Evolutionary conservation across 2,797 vertebrate species (phyloP).

Genomic region (Hafferia zeledoni): DNA sequence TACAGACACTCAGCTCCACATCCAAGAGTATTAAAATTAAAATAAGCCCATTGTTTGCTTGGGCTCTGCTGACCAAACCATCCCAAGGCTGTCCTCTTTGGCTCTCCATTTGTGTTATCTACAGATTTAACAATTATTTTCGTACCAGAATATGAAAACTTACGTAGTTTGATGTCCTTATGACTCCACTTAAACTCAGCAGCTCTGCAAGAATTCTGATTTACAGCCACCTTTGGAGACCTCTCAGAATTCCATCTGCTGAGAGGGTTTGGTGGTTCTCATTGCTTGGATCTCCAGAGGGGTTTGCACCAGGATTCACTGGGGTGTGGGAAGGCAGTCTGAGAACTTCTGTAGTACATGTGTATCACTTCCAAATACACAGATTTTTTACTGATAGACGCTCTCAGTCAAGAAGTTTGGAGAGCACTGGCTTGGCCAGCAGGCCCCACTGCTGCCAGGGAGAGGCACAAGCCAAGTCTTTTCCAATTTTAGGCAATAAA

Average conservation of each 20-base stretch:
- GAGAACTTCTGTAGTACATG: background rate
- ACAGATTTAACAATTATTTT: background rate
- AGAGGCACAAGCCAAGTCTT: background rate
- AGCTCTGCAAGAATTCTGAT: background rate
- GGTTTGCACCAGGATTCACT: background rate
- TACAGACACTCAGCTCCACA: background rate
- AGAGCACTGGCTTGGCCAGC: background rate
- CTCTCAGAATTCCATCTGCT: background rate
- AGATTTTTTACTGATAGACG: background rate
- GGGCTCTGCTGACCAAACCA: background rate
- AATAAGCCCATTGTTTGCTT: accelerated
- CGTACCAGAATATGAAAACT: background rate
- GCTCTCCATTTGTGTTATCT: background rate
- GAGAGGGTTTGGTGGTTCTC: background rate
- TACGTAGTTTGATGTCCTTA: no score
- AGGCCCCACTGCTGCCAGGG: background rate
- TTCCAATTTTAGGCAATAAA: background rate
- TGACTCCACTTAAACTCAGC: background rate
- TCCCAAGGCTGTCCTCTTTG: background rate
- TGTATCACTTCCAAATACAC: background rate
- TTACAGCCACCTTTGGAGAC: background rate
- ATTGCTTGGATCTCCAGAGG: background rate
- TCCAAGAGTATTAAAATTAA: background rate
- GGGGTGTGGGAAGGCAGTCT: background rate
- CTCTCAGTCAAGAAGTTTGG: background rate